Evolutionary conservation across 2,888 invertebrate genomes (phyloP), one percentile per base, ranked within the genome.

Genomic region (Cheiracanthium punctorium): DNA sequence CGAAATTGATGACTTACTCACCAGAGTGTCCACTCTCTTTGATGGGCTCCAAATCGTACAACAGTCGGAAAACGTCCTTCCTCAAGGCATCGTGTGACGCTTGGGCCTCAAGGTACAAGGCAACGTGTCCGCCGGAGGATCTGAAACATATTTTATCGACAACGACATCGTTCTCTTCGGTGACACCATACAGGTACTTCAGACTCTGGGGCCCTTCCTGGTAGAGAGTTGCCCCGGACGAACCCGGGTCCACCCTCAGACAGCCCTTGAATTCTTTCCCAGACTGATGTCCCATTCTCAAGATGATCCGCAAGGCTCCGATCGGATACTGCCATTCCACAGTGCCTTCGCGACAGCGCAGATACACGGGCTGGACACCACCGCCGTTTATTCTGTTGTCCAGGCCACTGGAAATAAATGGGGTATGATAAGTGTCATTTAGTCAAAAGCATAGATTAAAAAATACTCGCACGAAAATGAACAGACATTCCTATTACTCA

Each of bases 281-380:
- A 30, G 86, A 87, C 12, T 94, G 94, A n/a, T n/a, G n/a, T 17
- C 91, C 93, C 89, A 94, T 91, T 71, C 94, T 92, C 88, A 95
- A 93, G 67, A 95, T 93, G 71, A 95, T 93, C 24, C 95, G 92
- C 20, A 95, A 92, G 0, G 95, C 95, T 0, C 95, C 95, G 7
- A 94, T 93, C 0, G 96, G 95, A 91, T 95, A 95, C 89, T 94
- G 92, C 96, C 96, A 96, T 24, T 93, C 93, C 10, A 96, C 94
- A 30, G 93, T 92, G 29, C 96, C 96, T 88, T 95, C 94, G 28
- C 94, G 93, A 90, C 96, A 96, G 30, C 95, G 93, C 72, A 96
- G 93, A 92, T 95, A 95, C 48, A 96, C 95, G 0, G 95, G 95
- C 41, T 95, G 94, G 74, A 96, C 95, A 17, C 76, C 85, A 14